Conservation (phyloP, 2,113 vertebrate species). For the Diphyllodes magnificus region DNA sequence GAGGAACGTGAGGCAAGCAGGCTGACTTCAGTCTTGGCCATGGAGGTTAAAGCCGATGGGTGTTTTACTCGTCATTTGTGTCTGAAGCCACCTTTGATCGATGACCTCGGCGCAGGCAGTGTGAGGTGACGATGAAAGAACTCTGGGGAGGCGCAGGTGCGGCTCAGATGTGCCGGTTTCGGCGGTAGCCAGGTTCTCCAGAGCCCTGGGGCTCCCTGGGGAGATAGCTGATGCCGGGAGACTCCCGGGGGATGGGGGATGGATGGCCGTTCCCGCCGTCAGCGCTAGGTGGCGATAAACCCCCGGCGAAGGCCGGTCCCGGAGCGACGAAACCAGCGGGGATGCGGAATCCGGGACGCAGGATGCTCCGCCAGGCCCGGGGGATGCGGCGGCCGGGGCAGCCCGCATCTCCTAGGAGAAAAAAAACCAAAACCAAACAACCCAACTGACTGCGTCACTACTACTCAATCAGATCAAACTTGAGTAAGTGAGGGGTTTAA, state of each 20-base stretch:
- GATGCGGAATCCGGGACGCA: no score
- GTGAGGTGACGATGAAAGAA: no score
- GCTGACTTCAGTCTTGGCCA: neutral
- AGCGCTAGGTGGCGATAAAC: slow-evolving; percentile 31
- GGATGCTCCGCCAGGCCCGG: no score
- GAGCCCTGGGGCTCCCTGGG: fast-evolving
- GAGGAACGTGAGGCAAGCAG: fast-evolving
- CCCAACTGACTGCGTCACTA: neutral
- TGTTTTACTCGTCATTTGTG: neutral
- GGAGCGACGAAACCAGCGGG: neutral
- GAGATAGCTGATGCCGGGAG: fast-evolving
- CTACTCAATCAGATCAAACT: neutral
- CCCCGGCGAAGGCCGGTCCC: neutral
- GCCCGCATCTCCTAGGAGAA: neutral
- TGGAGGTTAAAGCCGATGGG: neutral
- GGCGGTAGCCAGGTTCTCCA: neutral
- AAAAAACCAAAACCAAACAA: neutral
- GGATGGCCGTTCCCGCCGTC: neutral
- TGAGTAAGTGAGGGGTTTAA: slow-evolving; percentile 2
- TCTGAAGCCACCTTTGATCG: neutral
- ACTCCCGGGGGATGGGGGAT: fast-evolving
- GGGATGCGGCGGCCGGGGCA: no score
- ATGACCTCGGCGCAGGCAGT: neutral
- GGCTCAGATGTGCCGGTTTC: fast-evolving
- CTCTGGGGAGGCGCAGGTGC: fast-evolving